phyloP scores from a whole-genome alignment of 2,888 invertebrate species.

The Pseudoips prasinana region DNA sequence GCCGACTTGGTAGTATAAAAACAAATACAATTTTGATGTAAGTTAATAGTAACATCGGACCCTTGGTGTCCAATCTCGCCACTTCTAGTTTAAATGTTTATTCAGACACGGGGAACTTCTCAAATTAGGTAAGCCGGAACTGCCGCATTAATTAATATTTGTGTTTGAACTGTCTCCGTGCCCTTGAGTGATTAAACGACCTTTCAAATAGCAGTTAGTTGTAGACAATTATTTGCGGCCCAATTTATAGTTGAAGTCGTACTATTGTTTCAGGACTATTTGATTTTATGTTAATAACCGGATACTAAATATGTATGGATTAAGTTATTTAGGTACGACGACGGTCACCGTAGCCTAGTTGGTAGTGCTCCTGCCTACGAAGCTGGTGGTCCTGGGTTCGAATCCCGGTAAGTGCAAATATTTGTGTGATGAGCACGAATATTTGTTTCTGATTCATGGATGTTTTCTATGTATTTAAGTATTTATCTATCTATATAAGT shows the following conservation, averaged over 20 bases:
- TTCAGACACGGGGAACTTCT: slow-evolving; percentile 73
- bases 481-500: too few species aligned
- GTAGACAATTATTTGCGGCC: slow-evolving; percentile 63
- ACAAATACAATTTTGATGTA: too few species aligned
- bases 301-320: too few species aligned
- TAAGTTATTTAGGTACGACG: too few species aligned
- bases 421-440: too few species aligned
- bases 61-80: slow-evolving; percentile 33
- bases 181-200: slow-evolving; percentile 75
- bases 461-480: too few species aligned
- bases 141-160: slow-evolving; percentile 78
- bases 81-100: slow-evolving; percentile 74
- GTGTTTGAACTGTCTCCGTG: slow-evolving; percentile 74
- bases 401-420: too few species aligned
- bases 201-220: slow-evolving; percentile 70
- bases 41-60: slow-evolving; percentile 13
- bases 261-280: slow-evolving; percentile 40
- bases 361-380: too few species aligned
- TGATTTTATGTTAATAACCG: slow-evolving; percentile 27
- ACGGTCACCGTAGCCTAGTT: too few species aligned
- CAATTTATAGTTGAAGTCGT: slow-evolving; percentile 44
- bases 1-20: too few species aligned
- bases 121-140: slow-evolving; percentile 74
- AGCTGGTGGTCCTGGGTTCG: too few species aligned
- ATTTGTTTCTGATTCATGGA: too few species aligned